These are phyloP conservation scores for Manacus vitellinus DNA, from an alignment of 2,113 vertebrate genomes.

Conservation along the genomic window DNA sequence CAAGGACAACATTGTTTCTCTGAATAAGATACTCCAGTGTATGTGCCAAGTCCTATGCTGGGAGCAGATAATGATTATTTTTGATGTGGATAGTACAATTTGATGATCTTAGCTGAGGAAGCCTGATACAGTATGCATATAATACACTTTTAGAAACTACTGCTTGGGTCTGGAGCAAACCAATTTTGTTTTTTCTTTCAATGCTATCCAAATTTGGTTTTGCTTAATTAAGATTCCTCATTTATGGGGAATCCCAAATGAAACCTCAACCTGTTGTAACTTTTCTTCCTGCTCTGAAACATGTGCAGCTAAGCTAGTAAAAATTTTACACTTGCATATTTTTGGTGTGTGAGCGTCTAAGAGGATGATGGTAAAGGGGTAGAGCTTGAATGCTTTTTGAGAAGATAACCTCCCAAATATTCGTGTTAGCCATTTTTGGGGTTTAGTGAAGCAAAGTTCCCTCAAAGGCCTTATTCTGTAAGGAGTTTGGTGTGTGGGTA, in stretches of 20 bases:
- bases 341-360: background rate
- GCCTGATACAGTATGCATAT: background rate
- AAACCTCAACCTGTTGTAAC: background rate
- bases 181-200: background rate
- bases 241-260: background rate
- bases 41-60: background rate
- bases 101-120: background rate
- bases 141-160: background rate
- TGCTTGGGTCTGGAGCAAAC: background rate
- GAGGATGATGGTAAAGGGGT: background rate
- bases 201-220: background rate
- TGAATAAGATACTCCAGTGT: background rate
- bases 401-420: background rate
- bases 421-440: background rate
- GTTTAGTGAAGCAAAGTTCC: background rate
- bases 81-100: background rate
- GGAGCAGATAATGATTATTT: background rate
- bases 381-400: background rate
- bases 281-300: background rate
- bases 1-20: background rate
- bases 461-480: background rate
- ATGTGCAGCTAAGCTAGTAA: background rate
- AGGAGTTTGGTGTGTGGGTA: background rate
- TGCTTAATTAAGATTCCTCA: conserved; percentile 16
- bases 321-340: background rate